Base-by-base conservation (phyloP, 2,797 vertebrate genomes). In the Notolabrus celidotus region DNA sequence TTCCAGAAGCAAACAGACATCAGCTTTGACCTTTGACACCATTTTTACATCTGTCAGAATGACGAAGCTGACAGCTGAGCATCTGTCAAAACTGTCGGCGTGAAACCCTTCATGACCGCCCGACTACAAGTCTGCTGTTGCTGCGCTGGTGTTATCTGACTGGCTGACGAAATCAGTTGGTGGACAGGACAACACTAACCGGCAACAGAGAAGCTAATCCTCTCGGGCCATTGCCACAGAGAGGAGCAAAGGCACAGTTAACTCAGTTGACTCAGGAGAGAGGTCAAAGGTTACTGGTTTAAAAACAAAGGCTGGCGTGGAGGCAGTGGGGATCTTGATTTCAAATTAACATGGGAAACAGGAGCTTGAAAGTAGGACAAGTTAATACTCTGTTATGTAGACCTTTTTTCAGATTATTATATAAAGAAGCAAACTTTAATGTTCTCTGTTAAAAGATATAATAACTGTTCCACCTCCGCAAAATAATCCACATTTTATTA, bases 11-110 rank as follows among this genome's bases (percentile, higher is more conserved):
- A 59, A 59, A 50, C 65, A 72, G 63, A 74, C 74, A 62, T 81
- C 31, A 51, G 38, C 56, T 71, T 73, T 80, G 70, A 25, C 86
- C 87, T 87, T 84, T 88, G 83, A 87, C 84, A 55, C 53, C 47
- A 58, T 59, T 71, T 76, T 57, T 64, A 63, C 72, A 76, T 84
- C 74, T 80, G 80, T 80, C 77, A 84, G 72, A 77, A 84, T 52
- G 60, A 63, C 10, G 53, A 50, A 69, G 52, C 53, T 69, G 75
- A 74, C 83, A 76, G 57, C 43, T 70, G 60, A 85, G 55, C 46
- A 56, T 60, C 71, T 74, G 82, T 79, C 71, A 79, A 50, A 60
- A 36, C 59, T 53, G 58, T 19, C 23, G 29, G 47, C 33, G 56
- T 39, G 38, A 46, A 59, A 56, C 34, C 74, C 63, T 55, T 81